Conservation (phyloP, 2,797 vertebrate species). For the Brachyalestes nurse region DNA sequence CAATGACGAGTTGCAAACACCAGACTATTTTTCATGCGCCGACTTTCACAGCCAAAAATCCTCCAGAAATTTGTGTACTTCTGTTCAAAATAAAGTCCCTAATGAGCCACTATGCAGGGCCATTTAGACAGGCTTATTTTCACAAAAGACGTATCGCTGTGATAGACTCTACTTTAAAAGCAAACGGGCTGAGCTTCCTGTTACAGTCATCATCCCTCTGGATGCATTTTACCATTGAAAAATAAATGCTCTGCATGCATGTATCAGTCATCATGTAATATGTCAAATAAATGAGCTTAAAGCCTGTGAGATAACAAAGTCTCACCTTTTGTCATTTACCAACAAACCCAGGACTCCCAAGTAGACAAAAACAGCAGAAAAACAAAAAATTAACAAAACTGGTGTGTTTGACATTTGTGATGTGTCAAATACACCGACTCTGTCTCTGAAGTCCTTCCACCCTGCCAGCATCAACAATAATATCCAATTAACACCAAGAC, state of each 20-base stretch:
- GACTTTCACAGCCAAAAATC: conserved; percentile 19
- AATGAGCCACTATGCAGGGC: conserved; percentile 27
- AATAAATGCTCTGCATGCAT: conserved; percentile 44
- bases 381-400: conserved; percentile 19
- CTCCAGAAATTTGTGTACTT: conserved; percentile 11
- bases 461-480: conserved; percentile 42
- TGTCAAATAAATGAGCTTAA: conserved; percentile 37
- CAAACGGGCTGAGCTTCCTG: fast-evolving
- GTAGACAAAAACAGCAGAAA: conserved; percentile 5
- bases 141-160: conserved; percentile 53
- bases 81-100: neutral
- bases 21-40: conserved; percentile 33
- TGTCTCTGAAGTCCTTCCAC: conserved; percentile 12
- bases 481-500: conserved; percentile 53
- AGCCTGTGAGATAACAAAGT: conserved; percentile 27
- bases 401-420: conserved; percentile 28
- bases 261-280: conserved; percentile 52
- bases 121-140: neutral
- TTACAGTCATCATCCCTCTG: conserved; percentile 56
- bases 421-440: conserved; percentile 29
- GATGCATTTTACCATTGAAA: conserved; percentile 57
- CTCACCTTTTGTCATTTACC: conserved; percentile 42
- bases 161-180: conserved; percentile 58
- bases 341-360: conserved; percentile 14
- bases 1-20: conserved; percentile 37